These are phyloP conservation scores for Mobula birostris DNA, from an alignment of 2,113 vertebrate genomes.

Conservation along the genomic window DNA sequence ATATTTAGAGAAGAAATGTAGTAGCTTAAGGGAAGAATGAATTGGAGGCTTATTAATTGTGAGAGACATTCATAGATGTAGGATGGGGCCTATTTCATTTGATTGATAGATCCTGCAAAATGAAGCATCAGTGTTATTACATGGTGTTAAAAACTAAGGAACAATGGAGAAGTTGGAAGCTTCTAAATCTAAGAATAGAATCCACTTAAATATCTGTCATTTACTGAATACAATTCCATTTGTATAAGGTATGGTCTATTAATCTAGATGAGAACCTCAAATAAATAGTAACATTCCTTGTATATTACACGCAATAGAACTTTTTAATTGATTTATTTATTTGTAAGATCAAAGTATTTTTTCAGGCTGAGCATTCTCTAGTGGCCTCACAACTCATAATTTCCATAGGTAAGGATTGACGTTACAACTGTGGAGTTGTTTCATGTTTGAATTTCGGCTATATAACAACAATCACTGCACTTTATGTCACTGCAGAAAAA, in stretches of 20 bases:
- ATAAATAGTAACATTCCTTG: not conserved
- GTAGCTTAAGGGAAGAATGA: not conserved
- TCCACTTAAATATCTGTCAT: not conserved
- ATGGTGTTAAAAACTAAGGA: not conserved
- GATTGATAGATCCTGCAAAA: not conserved
- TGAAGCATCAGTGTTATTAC: not conserved
- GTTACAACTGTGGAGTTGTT: not conserved
- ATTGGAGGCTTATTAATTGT: not conserved
- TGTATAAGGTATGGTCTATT: not conserved
- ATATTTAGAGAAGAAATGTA: not conserved
- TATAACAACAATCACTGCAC: not conserved
- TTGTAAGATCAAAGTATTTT: conserved; percentile 12
- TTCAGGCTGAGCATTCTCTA: not conserved
- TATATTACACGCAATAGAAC: not conserved
- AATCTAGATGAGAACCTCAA: not conserved
- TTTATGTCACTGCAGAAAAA: not conserved
- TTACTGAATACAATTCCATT: not conserved
- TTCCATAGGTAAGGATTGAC: not conserved
- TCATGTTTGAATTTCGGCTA: not conserved
- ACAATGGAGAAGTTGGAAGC: not conserved
- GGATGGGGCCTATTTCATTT: not conserved
- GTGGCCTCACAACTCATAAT: not conserved
- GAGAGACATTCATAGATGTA: not conserved
- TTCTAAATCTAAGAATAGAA: not conserved
- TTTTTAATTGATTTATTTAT: conserved; percentile 20